phyloP scores from a whole-genome alignment of 2,113 vertebrate genomes.

The Morone chrysops region DNA sequence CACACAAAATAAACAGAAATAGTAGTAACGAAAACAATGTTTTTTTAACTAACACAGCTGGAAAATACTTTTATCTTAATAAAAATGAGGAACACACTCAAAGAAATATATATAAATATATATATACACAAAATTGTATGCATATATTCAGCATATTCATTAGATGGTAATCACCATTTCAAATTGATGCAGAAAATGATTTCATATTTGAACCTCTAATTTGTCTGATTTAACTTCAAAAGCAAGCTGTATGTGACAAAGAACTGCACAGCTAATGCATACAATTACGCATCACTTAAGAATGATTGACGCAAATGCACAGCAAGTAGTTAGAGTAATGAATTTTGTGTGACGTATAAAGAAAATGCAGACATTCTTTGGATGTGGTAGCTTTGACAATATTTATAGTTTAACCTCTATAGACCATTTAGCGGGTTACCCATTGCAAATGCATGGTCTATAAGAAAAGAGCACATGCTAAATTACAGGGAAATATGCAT shows the following conservation, averaged over 20 bases:
- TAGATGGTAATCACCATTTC: conserved; percentile 45
- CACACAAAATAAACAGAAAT: conserved; percentile 14
- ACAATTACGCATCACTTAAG: conserved; percentile 55
- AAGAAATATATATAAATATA: not conserved
- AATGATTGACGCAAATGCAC: conserved; percentile 40
- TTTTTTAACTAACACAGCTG: conserved; percentile 6
- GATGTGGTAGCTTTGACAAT: conserved; percentile 37
- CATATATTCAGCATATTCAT: conserved; percentile 37
- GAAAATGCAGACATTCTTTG: conserved; percentile 34
- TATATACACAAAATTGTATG: not conserved
- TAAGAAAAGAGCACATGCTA: not conserved
- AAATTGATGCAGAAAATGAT: conserved; percentile 50
- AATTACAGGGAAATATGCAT: conserved; percentile 6
- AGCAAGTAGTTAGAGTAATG: conserved; percentile 22
- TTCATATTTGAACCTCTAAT: conserved; percentile 52
- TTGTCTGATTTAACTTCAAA: conserved; percentile 61
- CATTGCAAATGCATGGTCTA: not conserved
- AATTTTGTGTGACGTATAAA: conserved; percentile 27
- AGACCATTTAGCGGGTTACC: conserved; percentile 10
- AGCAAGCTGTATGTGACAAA: conserved; percentile 42
- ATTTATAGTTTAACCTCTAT: conserved; percentile 19
- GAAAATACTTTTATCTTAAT: conserved; percentile 17
- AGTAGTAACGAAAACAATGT: not conserved
- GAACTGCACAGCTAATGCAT: conserved; percentile 39
- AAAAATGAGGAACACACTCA: conserved; percentile 8